Base-by-base conservation (phyloP, 2,797 vertebrate genomes). In the Hippopotamyrus pictus region DNA sequence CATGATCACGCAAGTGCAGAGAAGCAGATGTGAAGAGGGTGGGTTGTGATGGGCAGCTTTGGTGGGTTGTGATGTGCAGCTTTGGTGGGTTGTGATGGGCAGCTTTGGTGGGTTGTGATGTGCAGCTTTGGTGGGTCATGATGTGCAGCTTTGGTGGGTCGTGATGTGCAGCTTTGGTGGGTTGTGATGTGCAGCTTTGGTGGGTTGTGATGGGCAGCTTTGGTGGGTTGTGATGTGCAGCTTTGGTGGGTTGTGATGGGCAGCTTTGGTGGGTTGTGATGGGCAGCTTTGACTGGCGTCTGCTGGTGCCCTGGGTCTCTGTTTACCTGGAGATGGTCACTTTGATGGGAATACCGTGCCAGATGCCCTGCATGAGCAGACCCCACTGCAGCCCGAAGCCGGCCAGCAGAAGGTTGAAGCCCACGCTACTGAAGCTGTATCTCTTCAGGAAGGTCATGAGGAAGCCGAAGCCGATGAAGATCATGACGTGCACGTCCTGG, bases 371-470 rank as follows among this genome's bases (percentile, higher is more conserved):
- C 91, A 95, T 91, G 73, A 99, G 91, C 0, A 96, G 94, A 85
- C 97, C 97, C 98, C 99, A 99, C 87, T 99, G 99, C 89, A 99
- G 96, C 53, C 98, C 98, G 0, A 99, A 96, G 88, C 98, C 97
- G 1, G 98, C 99, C 88, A 99, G 96, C 11, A 99, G 94, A 73
- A 99, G 91, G 94, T 98, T 99, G 92, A 98, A 25, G 3, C 98
- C 98, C 91, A 99, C 97, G 3, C 98, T 97, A 93, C 97, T 98
- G 95, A 99, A 99, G 33, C 98, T 96, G 8, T 99, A 99, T 92
- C 96, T 96, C 95, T 98, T 98, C 93, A 99, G 94, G 93, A 99
- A 99, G 53, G 98, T 99, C 99, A 99, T 99, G 91, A 99, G 94
- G 94, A 99, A 99, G 33, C 99, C 98, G 89, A 99, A 98, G 7